phyloP scores from a whole-genome alignment of 2,888 invertebrate species.

The Stramonita haemastoma region DNA sequence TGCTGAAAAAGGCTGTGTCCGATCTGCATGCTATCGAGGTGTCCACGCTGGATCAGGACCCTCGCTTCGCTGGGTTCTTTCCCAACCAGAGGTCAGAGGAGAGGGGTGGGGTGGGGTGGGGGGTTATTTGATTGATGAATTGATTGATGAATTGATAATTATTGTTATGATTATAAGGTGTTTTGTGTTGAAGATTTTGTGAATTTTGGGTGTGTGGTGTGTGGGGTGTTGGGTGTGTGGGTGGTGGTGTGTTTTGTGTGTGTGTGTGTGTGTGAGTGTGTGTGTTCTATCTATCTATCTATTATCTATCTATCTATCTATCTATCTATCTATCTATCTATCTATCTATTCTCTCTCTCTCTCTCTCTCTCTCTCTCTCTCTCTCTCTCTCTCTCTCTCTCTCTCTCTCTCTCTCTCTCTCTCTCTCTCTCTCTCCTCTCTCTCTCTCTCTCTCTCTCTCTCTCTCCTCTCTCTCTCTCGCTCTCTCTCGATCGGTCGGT shows the following conservation, averaged over 20 bases:
- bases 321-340: too few species aligned
- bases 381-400: background rate
- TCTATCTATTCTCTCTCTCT: too few species aligned
- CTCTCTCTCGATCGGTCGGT: background rate
- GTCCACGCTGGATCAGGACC: conserved; percentile 35
- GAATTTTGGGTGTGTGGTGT: too few species aligned
- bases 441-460: background rate
- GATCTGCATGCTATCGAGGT: conserved; percentile 53
- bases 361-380: background rate
- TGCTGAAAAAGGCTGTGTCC: conserved; percentile 65
- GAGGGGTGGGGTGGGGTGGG: too few species aligned
- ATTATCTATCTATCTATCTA: too few species aligned
- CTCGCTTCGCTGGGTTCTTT: conserved; percentile 54
- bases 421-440: background rate
- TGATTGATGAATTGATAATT: too few species aligned
- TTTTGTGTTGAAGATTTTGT: too few species aligned
- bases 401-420: background rate
- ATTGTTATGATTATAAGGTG: too few species aligned
- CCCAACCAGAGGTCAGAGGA: conserved; percentile 53
- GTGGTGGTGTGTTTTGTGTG: background rate
- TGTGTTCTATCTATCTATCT: background rate
- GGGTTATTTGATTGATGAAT: too few species aligned
- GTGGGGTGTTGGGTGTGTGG: background rate
- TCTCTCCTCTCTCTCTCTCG: background rate
- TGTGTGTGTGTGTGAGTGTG: background rate